These are phyloP conservation scores for Idaea straminata DNA, from an alignment of 2,888 invertebrate genomes.

Conservation along the genomic window DNA sequence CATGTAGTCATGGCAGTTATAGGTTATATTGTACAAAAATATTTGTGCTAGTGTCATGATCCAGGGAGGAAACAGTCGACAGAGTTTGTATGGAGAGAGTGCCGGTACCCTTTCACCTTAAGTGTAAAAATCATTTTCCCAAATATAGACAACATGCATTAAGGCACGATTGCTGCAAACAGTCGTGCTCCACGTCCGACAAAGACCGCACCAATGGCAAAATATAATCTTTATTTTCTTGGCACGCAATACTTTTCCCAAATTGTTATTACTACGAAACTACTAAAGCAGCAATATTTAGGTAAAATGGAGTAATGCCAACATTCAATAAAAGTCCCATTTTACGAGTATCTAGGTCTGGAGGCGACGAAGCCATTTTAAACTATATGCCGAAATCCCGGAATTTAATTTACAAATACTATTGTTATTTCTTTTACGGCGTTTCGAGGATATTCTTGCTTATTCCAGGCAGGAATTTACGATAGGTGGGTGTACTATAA, in stretches of 20 bases:
- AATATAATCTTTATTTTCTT: constrained; percentile 39
- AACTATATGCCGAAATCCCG: constrained; percentile 36
- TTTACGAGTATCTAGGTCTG: constrained; percentile 35
- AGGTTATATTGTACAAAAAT: too few relatives aligned
- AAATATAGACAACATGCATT: constrained; percentile 11
- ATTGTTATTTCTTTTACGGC: constrained; percentile 25
- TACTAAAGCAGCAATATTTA: constrained; percentile 50
- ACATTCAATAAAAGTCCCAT: constrained; percentile 48
- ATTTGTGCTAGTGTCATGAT: too few relatives aligned
- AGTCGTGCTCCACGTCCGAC: constrained; percentile 21
- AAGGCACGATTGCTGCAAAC: constrained; percentile 34
- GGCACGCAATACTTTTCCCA: constrained; percentile 39
- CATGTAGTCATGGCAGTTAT: too few relatives aligned
- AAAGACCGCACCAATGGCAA: constrained; percentile 30
- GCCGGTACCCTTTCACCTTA: too few relatives aligned
- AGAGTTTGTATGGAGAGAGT: too few relatives aligned
- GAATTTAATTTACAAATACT: constrained; percentile 36
- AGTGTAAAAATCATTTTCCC: neutral
- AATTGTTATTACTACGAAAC: constrained; percentile 49
- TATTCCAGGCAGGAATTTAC: constrained; percentile 13
- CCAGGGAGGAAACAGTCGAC: too few relatives aligned
- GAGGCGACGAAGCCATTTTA: constrained; percentile 33
- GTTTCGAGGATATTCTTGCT: neutral
- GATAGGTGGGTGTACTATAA: constrained; percentile 17
- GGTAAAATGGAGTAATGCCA: constrained; percentile 60